A percentile compares a stretch with the other conserved stretches of the same genome.
phyloP scores from a whole-genome alignment of 2,113 vertebrate species.

The Archocentrus centrarchus region DNA sequence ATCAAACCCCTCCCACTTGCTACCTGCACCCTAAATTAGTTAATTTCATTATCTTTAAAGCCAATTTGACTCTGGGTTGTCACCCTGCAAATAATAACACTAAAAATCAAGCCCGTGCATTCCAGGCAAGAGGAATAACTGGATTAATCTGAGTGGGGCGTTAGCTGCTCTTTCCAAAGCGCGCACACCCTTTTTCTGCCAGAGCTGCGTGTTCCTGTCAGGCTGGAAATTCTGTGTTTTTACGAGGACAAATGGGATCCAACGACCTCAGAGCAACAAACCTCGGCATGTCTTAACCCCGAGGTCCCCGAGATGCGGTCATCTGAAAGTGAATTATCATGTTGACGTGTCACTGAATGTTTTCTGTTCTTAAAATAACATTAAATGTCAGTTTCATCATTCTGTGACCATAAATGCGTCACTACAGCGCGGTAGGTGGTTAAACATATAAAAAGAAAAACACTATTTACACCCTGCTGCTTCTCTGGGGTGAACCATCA shows the following conservation, averaged over 20 bases:
- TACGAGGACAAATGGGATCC: background rate
- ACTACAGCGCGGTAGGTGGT: background rate
- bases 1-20: background rate
- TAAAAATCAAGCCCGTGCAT: constrained; percentile 18
- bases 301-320: constrained; percentile 27
- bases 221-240: constrained; percentile 2
- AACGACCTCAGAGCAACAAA: background rate
- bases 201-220: background rate
- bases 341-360: background rate
- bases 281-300: constrained; percentile 11
- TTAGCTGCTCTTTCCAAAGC: background rate
- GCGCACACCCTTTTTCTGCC: constrained; percentile 11
- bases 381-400: constrained; percentile 7
- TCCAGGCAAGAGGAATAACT: constrained; percentile 30
- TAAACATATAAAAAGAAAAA: background rate
- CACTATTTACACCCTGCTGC: background rate
- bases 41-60: constrained; percentile 15
- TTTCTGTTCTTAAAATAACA: constrained; percentile 20
- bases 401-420: background rate
- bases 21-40: background rate
- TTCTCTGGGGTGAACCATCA: background rate
- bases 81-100: background rate
- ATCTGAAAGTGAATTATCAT: constrained; percentile 9
- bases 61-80: constrained; percentile 1
- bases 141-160: constrained; percentile 28